phyloP scores from a whole-genome alignment of 23 tunicate species.

The Pegea sp. region DNA sequence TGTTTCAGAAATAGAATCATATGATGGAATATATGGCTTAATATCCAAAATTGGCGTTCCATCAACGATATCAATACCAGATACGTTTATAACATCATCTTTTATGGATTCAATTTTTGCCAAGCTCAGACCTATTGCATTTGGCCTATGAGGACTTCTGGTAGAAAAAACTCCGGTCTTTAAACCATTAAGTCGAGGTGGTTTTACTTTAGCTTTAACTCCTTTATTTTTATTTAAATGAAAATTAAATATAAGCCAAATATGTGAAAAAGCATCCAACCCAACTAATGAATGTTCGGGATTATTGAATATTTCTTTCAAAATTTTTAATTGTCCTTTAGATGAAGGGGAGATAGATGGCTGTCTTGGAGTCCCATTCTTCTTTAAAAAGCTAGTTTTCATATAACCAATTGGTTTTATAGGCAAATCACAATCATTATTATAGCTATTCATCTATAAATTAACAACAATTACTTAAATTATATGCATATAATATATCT shows the following conservation, averaged over 20 bases:
- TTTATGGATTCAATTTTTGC: conserved; percentile 59
- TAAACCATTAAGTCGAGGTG: conserved; percentile 81
- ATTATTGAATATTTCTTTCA: conserved; percentile 48
- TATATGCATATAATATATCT: no score
- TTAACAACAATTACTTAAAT: no score
- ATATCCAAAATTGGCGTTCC: conserved; percentile 91
- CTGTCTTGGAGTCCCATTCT: conserved; percentile 97
- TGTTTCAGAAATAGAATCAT: conserved; percentile 26
- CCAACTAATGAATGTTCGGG: conserved; percentile 89
- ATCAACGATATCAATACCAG: conserved; percentile 75
- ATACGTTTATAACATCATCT: conserved; percentile 20
- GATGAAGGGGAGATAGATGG: conserved; percentile 33
- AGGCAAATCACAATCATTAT: no score
- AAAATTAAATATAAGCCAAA: conserved; percentile 85
- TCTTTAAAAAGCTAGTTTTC: conserved; percentile 41
- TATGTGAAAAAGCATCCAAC: conserved; percentile 63
- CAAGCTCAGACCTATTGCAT: conserved; percentile 76
- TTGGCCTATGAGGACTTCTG: conserved; percentile 87
- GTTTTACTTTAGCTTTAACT: conserved; percentile 82
- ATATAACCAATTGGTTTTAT: conserved; percentile 75
- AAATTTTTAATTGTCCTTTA: conserved; percentile 34
- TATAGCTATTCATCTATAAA: no score
- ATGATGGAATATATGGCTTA: conserved; percentile 78
- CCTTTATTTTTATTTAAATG: conserved; percentile 68
- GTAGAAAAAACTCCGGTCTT: conserved; percentile 93